Base-by-base conservation (phyloP, 2,888 invertebrate genomes). In the Thymelicus sylvestris region DNA sequence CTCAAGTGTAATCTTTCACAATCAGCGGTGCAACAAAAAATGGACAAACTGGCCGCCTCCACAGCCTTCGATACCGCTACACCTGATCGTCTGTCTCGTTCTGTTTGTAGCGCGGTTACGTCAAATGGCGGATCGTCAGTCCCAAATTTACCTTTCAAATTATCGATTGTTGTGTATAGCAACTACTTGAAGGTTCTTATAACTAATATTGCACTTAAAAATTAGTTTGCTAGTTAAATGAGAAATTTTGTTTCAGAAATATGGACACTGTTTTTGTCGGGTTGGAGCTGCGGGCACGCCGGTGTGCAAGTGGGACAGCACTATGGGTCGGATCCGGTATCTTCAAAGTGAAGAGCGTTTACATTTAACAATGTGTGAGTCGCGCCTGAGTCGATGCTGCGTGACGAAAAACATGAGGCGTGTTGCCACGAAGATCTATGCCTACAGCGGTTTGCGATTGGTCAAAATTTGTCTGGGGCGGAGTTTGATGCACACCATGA, bases 1-100 rank as follows among this genome's bases (percentile, higher is more conserved):
- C 93, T 93, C 93, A 90, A 92, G 93, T 92, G 93, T 93, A 93
- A 93, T 93, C 93, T 93, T 93, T 93, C 92, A 93, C 93, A 93
- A 93, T 93, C 93, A 92, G 79, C 93, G 90, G 89, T 86, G 91
- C 91, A 92, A 92, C 93, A 93, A 93, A 93, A 93, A 93, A 93
- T 92, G 93, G 92, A 92, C 91, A 93, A 91, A 90, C 90, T 87
- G 85, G 90, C 92, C 92, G 93, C 93, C 93, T 93, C 88, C 92
- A 80, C 92, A 91, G 89, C 91, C 91, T 92, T 92, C 86, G 83
- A 84, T 83, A 82, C 86, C 81, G 79, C 86, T 85, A 82, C 83
- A 87, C 85, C 83, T 83, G 84, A 85, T 89, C 78, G 74, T 83
- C 81, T 84, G 88, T 93, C 93, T 89, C 92, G 89, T 86, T 93